Conservation (phyloP, 2,888 invertebrate genomes). For the Arenicola marina region DNA sequence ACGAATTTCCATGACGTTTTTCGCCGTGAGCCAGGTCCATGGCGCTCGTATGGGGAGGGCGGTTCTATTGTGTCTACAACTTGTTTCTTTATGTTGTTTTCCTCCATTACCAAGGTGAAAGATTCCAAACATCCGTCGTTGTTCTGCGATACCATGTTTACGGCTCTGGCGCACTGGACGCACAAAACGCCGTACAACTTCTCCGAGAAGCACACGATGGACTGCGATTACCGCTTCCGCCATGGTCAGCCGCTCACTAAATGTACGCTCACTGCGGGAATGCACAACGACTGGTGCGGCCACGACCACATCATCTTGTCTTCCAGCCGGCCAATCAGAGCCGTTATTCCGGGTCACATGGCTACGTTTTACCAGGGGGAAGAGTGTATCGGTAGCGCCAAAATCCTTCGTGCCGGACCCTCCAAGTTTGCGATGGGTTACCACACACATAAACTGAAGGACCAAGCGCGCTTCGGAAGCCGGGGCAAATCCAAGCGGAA, state of each 20-base stretch:
- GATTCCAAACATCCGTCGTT: slow-evolving; percentile 1
- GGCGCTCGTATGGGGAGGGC: no score
- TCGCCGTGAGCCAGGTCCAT: no score
- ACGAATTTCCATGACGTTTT: no score
- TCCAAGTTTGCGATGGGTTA: slow-evolving; percentile 11
- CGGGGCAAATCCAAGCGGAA: no score
- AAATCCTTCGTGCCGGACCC: slow-evolving; percentile 8
- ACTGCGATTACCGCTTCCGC: background rate
- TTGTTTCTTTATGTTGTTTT: no score
- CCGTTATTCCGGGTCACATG: background rate
- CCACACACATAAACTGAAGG: background rate
- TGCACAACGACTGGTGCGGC: slow-evolving; percentile 10
- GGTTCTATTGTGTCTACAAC: no score
- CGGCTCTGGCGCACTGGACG: slow-evolving; percentile 9
- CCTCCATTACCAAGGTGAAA: no score
- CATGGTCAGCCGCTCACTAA: background rate
- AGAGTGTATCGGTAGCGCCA: slow-evolving; percentile 11
- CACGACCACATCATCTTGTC: slow-evolving; percentile 16
- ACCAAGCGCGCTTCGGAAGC: no score
- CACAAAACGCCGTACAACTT: slow-evolving; percentile 10
- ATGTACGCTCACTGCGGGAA: slow-evolving; percentile 12
- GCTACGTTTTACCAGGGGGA: slow-evolving; percentile 11
- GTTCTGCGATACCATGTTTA: slow-evolving; percentile 8
- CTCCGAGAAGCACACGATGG: slow-evolving; percentile 16
- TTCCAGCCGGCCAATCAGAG: slow-evolving; percentile 4